Evolutionary conservation across 1,140 invertebrate species (phyloP), one percentile per base, ranked within the genome.

Genomic region (Zaprionus taronus): DNA sequence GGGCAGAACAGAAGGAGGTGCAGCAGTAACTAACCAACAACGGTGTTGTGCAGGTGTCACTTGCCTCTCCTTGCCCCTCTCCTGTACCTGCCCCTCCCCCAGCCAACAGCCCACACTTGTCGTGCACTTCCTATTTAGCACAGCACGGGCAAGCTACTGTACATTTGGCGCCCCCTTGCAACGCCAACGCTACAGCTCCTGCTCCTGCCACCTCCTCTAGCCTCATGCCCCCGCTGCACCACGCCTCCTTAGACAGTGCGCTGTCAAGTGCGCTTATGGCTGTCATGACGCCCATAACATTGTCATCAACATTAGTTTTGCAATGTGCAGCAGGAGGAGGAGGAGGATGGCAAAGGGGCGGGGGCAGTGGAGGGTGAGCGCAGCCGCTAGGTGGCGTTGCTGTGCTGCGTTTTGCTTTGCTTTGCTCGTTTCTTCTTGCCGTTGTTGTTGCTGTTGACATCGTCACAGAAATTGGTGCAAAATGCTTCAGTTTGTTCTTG

Each of bases 201-300:
- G 41, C n/a, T n/a, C n/a, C n/a, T n/a, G n/a, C n/a, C n/a, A n/a
- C n/a, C 41, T 28, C 26, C 26, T 28, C 31, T 11, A 14, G 11
- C 5, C 14, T 4, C 44, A 34, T 36, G 17, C 14, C n/a, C 24
- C 20, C 20, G 20, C 20, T 1, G 20, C 20, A 9, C 28, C 49
- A 14, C 47, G 1, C 5, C 44, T 5, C 36, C 11, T 31, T 47
- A 56, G 63, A 44, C 61, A 63, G 61, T 84, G 76, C 55, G 70
- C 82, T 90, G 82, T 87, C 84, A 84, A 90, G 85, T 90, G 82
- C 79, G 85, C 85, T 90, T 90, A 90, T 90, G 85, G 86, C 85
- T 91, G 85, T 90, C 86, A 85, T 85, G 85, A 90, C 85, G 86
- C 85, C 85, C 85, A 90, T 90, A 90, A 90, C 85, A 90, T 90